Evolutionary conservation across 2,113 vertebrate genomes (phyloP).

Genomic region (Toxostoma redivivum): DNA sequence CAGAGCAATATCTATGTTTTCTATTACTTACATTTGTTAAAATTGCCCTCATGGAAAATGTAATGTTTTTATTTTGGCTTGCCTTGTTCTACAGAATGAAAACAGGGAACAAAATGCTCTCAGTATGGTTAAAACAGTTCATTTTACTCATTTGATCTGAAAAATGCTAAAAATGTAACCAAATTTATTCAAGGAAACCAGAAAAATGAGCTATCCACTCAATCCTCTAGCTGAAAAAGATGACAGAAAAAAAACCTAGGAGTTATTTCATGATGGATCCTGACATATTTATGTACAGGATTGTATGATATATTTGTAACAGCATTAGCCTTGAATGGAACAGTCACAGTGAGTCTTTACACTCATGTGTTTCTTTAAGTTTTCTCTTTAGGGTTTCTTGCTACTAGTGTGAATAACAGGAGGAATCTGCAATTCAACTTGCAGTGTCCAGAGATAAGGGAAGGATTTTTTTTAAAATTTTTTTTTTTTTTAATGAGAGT

Average conservation of each 20-base stretch:
- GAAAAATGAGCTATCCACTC: not conserved
- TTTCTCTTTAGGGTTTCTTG: not conserved
- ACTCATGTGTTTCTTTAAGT: not conserved
- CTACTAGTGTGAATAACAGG: not conserved
- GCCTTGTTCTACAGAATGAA: not conserved
- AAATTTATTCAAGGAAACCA: not conserved
- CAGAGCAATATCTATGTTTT: not conserved
- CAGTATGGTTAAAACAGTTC: not conserved
- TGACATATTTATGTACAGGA: not conserved
- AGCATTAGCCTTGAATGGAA: not conserved
- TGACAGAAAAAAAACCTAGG: not conserved
- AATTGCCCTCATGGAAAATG: not conserved
- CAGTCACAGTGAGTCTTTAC: not conserved
- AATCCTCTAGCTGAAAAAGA: not conserved
- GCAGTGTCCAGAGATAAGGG: not conserved
- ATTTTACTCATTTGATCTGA: not conserved
- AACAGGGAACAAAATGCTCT: not conserved
- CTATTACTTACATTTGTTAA: not conserved
- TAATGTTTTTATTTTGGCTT: not conserved
- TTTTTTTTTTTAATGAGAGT: not conserved
- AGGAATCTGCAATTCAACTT: not conserved
- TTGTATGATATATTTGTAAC: not conserved
- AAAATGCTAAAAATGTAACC: not conserved
- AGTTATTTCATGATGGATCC: not conserved
- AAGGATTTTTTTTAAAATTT: not conserved